Percentiles rank a stretch among this genome's conserved stretches.
Conservation (phyloP, 2,113 vertebrate species). For the Rhipidura dahli region DNA sequence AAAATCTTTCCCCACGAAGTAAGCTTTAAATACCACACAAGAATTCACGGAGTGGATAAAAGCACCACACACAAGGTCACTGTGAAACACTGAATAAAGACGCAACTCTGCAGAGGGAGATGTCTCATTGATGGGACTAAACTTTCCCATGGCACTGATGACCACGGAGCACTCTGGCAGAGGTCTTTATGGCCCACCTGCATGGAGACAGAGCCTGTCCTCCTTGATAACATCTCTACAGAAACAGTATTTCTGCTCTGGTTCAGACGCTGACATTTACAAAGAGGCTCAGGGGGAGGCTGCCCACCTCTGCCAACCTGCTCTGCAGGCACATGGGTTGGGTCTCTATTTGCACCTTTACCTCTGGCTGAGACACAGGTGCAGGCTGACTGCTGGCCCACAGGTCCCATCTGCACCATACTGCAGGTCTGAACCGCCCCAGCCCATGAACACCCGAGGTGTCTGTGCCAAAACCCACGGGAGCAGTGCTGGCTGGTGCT, state of each 20-base stretch:
- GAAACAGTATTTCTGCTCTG: background rate
- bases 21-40: background rate
- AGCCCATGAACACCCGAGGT: accelerated
- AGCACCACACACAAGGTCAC: accelerated
- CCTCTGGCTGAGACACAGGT: background rate
- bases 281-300: background rate
- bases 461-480: background rate
- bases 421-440: background rate
- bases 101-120: accelerated
- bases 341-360: background rate
- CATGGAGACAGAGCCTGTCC: background rate
- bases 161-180: background rate
- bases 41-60: background rate
- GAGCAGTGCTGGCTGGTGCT: background rate
- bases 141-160: background rate
- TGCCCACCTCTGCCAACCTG: background rate
- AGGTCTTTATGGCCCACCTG: accelerated
- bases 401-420: accelerated
- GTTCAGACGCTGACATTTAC: background rate
- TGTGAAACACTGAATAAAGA: background rate
- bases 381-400: accelerated
- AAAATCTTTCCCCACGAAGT: background rate
- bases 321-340: background rate
- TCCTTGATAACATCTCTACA: background rate
- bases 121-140: background rate